These are phyloP conservation scores for Tipula helvola DNA, from an alignment of 2,888 invertebrate species.

Conservation along the genomic window DNA sequence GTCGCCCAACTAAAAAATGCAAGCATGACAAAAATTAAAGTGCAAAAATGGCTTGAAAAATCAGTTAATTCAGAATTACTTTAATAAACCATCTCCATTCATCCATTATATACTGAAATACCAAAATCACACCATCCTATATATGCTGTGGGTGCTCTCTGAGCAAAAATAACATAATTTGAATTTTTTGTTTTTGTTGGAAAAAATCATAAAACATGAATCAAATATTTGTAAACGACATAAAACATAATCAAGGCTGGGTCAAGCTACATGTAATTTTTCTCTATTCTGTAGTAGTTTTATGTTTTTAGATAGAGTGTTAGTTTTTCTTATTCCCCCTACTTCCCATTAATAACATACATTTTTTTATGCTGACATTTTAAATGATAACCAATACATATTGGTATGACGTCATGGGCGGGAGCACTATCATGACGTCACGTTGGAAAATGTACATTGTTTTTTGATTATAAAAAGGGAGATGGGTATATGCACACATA, in stretches of 20 bases:
- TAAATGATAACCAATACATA: not conserved
- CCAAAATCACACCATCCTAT: not conserved
- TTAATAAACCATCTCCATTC: not conserved
- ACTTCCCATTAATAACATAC: not conserved
- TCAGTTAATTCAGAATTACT: not conserved
- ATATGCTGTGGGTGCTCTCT: not conserved
- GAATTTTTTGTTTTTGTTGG: not conserved
- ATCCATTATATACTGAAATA: not conserved
- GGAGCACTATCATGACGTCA: not conserved
- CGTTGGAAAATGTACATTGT: not conserved
- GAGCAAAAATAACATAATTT: not conserved
- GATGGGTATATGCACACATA: not conserved
- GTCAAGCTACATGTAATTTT: not conserved
- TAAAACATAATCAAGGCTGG: not conserved
- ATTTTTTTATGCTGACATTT: not conserved
- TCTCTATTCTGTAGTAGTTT: not conserved
- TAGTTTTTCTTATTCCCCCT: not conserved
- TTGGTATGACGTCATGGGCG: not conserved
- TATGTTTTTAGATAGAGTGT: not conserved
- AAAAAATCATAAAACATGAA: not conserved
- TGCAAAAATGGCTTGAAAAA: not conserved
- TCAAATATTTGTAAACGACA: constrained; percentile 4
- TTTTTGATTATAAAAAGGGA: not conserved
- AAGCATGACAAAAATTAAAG: too few species aligned
- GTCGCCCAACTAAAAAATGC: too few species aligned